Evolutionary conservation across 2,888 invertebrate genomes (phyloP).

Genomic region (Dexiosoma caninum): DNA sequence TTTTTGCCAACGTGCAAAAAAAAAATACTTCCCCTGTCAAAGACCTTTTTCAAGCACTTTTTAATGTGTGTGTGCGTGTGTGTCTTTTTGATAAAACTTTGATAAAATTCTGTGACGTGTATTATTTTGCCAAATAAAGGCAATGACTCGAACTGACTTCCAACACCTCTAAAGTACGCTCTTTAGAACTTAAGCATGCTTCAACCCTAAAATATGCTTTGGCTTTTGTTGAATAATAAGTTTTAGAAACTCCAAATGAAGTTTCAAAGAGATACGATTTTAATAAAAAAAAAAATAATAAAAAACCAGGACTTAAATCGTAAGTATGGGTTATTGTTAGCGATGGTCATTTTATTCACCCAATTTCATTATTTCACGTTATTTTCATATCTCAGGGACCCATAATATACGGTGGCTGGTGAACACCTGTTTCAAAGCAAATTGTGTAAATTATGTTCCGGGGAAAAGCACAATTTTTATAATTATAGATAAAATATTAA

Average conservation of each 20-base stretch:
- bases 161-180: constrained; percentile 53
- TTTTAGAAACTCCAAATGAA: neutral
- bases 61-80: neutral
- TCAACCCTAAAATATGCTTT: constrained; percentile 27
- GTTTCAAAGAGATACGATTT: constrained; percentile 14
- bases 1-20: constrained; percentile 7
- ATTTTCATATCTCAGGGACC: too few species aligned
- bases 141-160: constrained; percentile 58
- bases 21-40: constrained; percentile 14
- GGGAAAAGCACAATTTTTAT: too few species aligned
- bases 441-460: too few species aligned
- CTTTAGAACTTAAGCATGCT: neutral
- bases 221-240: neutral
- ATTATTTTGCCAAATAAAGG: constrained; percentile 32
- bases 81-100: constrained; percentile 28
- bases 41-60: constrained; percentile 1
- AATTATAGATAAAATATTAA: too few species aligned
- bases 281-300: constrained; percentile 1
- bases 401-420: too few species aligned
- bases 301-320: too few species aligned
- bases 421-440: too few species aligned
- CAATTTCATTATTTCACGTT: too few species aligned
- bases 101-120: constrained; percentile 22
- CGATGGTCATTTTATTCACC: too few species aligned
- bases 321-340: too few species aligned